A percentile compares a stretch with the other conserved stretches of the same genome.
phyloP scores from a whole-genome alignment of 2,113 vertebrate species.

The Arizona elegans region DNA sequence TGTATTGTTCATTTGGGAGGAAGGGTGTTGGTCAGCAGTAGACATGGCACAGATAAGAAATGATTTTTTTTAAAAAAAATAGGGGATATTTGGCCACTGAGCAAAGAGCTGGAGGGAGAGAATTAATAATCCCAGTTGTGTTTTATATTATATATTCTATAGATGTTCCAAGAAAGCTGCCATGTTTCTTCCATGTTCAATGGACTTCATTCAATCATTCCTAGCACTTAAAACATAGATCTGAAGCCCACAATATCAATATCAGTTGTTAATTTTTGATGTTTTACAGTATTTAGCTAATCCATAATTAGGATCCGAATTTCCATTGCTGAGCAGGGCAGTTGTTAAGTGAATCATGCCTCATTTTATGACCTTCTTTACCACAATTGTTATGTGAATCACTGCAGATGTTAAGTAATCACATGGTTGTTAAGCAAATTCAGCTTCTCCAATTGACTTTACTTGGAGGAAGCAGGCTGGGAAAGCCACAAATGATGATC shows the following conservation, averaged over 20 bases:
- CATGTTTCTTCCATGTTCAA: not conserved
- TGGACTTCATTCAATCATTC: not conserved
- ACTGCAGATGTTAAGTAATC: not conserved
- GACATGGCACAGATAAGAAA: constrained; percentile 42
- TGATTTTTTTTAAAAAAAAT: constrained; percentile 17
- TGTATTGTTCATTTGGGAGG: constrained; percentile 24
- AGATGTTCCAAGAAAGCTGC: not conserved
- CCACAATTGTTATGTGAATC: not conserved
- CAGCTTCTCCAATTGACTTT: not conserved
- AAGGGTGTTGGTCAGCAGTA: constrained; percentile 28
- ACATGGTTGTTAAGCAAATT: not conserved
- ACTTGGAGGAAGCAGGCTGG: not conserved
- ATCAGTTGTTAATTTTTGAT: not conserved
- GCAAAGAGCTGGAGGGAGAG: constrained; percentile 22
- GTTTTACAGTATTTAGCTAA: not conserved
- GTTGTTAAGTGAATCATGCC: not conserved
- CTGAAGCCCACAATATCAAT: not conserved
- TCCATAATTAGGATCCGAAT: not conserved
- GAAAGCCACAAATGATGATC: not conserved
- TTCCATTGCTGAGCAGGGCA: not conserved
- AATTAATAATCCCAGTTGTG: constrained; percentile 3
- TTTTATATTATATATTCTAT: not conserved
- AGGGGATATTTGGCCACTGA: constrained; percentile 16
- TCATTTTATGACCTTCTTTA: not conserved
- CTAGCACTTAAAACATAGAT: not conserved